These are phyloP conservation scores for Heliopora coerulea DNA, from an alignment of 92 coral and sea anemone species.

Conservation along the genomic window DNA sequence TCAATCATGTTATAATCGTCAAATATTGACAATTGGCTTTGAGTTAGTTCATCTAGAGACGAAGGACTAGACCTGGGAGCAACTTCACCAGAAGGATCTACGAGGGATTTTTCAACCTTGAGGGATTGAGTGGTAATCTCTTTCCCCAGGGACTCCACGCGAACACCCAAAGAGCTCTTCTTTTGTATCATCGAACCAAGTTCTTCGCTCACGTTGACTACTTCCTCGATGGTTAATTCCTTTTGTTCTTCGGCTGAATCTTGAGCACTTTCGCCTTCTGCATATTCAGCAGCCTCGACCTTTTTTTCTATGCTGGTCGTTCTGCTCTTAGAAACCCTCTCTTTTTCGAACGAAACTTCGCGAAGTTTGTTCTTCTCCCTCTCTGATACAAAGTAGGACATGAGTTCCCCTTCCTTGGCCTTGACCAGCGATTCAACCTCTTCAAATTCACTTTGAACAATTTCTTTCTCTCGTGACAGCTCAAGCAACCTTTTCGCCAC, in stretches of 20 bases:
- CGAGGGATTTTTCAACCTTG: conserved; percentile 34
- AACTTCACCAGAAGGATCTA: background rate
- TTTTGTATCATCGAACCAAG: conserved; percentile 29
- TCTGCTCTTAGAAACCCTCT: background rate
- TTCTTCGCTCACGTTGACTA: conserved; percentile 22
- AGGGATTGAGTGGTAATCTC: conserved; percentile 35
- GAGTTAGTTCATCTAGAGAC: conserved; percentile 18
- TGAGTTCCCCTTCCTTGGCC: conserved; percentile 13
- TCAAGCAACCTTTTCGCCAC: conserved; percentile 24
- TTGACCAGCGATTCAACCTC: conserved; percentile 5
- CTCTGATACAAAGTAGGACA: background rate
- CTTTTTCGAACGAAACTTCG: background rate
- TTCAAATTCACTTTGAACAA: conserved; percentile 3
- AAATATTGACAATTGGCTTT: conserved; percentile 35
- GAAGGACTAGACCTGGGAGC: background rate
- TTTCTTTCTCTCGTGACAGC: conserved; percentile 23
- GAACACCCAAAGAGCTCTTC: conserved; percentile 27
- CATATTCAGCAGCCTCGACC: background rate
- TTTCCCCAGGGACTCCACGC: conserved; percentile 20
- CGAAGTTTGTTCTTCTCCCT: background rate
- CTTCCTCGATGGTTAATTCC: conserved; percentile 6
- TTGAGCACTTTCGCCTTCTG: conserved; percentile 13
- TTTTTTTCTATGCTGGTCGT: background rate
- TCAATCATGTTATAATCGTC: conserved; percentile 19
- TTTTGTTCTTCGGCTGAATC: conserved; percentile 2